phyloP scores from a whole-genome alignment of 1,140 invertebrate genomes.

The Brachionus koreanus region DNA sequence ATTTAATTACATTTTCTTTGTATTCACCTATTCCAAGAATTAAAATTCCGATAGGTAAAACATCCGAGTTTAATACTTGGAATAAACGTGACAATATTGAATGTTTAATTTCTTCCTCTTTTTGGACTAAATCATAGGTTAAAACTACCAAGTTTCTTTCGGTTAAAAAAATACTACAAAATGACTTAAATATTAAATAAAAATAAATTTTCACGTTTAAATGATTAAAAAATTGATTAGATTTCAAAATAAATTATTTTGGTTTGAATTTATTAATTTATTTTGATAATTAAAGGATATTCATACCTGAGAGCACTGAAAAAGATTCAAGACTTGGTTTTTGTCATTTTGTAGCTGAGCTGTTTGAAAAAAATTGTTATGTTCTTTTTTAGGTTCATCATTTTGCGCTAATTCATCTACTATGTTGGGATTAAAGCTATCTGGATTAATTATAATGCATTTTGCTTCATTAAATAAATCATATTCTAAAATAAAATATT shows the following conservation, averaged over 20 bases:
- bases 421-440: background rate
- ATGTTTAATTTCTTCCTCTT: background rate
- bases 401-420: background rate
- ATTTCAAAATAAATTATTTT: too few relatives aligned
- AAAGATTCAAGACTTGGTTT: background rate
- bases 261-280: background rate
- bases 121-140: background rate
- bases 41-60: background rate
- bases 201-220: too few relatives aligned
- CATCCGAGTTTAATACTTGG: background rate
- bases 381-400: background rate
- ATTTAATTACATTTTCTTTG: background rate
- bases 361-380: background rate
- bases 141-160: background rate
- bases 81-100: background rate
- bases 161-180: background rate
- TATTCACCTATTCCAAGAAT: background rate
- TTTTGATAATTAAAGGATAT: background rate
- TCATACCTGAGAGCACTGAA: background rate
- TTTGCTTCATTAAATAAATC: background rate
- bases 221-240: too few relatives aligned
- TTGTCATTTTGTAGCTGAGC: background rate
- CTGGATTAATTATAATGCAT: background rate
- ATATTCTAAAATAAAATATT: background rate
- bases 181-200: background rate